Percentiles rank a stretch among this genome's conserved stretches.
Conservation (phyloP, 2,113 vertebrate genomes). For the Chascanopsetta lugubris region DNA sequence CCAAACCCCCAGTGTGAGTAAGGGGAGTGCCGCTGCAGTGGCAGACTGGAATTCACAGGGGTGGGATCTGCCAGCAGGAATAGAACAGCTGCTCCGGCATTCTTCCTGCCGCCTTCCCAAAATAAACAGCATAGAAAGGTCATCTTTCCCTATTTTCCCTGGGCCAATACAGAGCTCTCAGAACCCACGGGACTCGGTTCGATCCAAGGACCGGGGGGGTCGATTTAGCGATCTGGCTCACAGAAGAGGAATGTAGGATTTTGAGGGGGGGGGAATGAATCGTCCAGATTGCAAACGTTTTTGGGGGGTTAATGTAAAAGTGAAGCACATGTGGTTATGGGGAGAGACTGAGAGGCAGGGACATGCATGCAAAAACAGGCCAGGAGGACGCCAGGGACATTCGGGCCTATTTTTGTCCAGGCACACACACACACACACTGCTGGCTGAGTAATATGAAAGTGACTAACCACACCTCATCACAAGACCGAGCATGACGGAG, state of each 20-base stretch:
- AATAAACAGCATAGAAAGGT: conserved; percentile 83
- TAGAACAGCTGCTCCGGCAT: conserved; percentile 82
- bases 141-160: conserved; percentile 74
- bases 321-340: conserved; percentile 3
- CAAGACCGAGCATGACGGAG: conserved; percentile 61
- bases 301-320: neutral
- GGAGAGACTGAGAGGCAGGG: conserved; percentile 14
- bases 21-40: conserved; percentile 61
- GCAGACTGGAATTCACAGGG: conserved; percentile 74
- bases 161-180: conserved; percentile 53
- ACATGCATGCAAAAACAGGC: conserved; percentile 46
- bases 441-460: conserved; percentile 53
- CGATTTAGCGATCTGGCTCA: conserved; percentile 10
- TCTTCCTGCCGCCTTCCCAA: conserved; percentile 80
- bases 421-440: conserved; percentile 56
- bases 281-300: conserved; percentile 6
- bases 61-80: conserved; percentile 78
- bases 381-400: conserved; percentile 19
- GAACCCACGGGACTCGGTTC: conserved; percentile 31
- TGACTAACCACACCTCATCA: conserved; percentile 71
- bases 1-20: conserved; percentile 37
- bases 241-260: neutral
- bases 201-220: conserved; percentile 14
- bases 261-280: conserved; percentile 1
- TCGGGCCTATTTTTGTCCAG: conserved; percentile 50